A percentile compares a stretch with the other conserved stretches of the same genome.
Evolutionary conservation across 2,888 invertebrate species (phyloP).

Genomic region (Hydriomena furcata): DNA sequence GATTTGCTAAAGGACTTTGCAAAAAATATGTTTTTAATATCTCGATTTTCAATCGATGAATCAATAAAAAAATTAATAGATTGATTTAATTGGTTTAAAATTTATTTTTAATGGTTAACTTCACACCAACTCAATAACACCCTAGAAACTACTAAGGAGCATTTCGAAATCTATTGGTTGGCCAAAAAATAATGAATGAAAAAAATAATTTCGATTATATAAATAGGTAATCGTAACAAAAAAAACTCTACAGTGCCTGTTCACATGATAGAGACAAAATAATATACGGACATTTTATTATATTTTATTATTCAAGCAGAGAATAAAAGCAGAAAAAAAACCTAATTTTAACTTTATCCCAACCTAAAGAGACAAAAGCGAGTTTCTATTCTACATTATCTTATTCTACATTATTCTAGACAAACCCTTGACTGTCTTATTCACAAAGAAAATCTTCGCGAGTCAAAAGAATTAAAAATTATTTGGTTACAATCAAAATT

Average conservation of each 20-base stretch:
- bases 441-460: background rate
- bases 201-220: too few species aligned
- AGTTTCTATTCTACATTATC: constrained; percentile 52
- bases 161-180: too few species aligned
- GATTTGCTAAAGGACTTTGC: too few species aligned
- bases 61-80: too few species aligned
- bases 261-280: constrained; percentile 44
- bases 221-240: too few species aligned
- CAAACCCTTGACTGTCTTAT: constrained; percentile 27
- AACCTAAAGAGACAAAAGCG: constrained; percentile 52
- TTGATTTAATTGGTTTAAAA: too few species aligned
- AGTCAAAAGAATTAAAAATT: constrained; percentile 10
- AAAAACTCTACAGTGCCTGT: constrained; percentile 1
- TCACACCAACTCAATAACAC: too few species aligned
- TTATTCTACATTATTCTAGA: constrained; percentile 25
- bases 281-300: constrained; percentile 63
- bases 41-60: too few species aligned
- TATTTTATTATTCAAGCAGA: constrained; percentile 53
- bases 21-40: too few species aligned
- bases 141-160: too few species aligned
- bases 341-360: constrained; percentile 37
- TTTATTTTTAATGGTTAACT: too few species aligned
- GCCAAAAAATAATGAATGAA: too few species aligned
- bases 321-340: constrained; percentile 53
- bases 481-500: constrained; percentile 1